Evolutionary conservation across 2,797 vertebrate species (phyloP).

Genomic region (Paramormyrops hopkinsi): DNA sequence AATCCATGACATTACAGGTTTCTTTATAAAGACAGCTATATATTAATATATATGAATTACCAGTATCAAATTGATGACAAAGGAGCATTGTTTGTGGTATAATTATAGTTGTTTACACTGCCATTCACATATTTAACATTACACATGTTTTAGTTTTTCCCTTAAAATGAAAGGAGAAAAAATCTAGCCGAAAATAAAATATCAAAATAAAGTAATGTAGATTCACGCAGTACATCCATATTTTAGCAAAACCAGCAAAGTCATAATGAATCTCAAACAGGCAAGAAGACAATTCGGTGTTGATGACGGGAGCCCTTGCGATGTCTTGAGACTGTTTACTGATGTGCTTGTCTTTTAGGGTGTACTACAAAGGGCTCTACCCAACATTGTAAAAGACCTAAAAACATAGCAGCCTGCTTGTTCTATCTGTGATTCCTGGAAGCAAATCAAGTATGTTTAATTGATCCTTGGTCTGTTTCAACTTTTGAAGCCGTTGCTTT

Average conservation of each 20-base stretch:
- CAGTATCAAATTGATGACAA: conserved; percentile 13
- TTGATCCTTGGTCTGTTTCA: background rate
- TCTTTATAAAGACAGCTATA: conserved; percentile 26
- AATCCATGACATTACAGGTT: background rate
- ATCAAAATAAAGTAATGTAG: background rate
- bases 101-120: background rate
- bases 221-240: background rate
- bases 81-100: background rate
- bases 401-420: conserved; percentile 48
- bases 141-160: background rate
- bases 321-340: conserved; percentile 11
- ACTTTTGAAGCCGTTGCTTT: background rate
- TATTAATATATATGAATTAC: conserved; percentile 13
- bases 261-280: background rate
- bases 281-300: background rate
- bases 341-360: conserved; percentile 11
- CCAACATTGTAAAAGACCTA: conserved; percentile 53
- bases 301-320: background rate
- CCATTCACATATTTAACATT: background rate
- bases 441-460: background rate
- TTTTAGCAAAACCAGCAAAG: background rate
- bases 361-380: conserved; percentile 12
- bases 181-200: background rate
- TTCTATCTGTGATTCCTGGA: conserved; percentile 17
- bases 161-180: background rate